Conservation (phyloP, 2,797 vertebrate species). For the Furcifer pardalis region DNA sequence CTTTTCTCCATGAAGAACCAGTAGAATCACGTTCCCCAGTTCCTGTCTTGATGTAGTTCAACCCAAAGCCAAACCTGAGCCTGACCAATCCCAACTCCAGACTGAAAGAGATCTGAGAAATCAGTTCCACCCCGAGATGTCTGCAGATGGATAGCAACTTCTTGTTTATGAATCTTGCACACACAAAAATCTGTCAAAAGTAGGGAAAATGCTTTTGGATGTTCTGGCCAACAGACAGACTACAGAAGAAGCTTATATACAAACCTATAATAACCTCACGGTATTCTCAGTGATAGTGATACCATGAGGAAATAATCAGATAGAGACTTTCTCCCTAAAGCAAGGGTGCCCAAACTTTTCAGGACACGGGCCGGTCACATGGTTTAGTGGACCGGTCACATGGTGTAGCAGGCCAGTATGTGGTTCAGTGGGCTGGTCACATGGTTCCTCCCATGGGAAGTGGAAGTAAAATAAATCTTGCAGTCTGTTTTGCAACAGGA, state of each 20-base stretch:
- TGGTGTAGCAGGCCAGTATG: too few species aligned
- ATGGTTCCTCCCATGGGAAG: too few species aligned
- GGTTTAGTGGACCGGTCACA: too few species aligned
- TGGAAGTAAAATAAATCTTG: too few species aligned
- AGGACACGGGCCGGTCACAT: too few species aligned
- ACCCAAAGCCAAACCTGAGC: background rate
- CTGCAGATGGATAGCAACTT: background rate
- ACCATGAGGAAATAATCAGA: conserved; percentile 30
- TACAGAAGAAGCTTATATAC: conserved; percentile 24
- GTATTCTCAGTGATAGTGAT: conserved; percentile 6
- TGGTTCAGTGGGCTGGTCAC: too few species aligned
- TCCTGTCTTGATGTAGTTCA: background rate
- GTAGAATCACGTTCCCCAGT: background rate
- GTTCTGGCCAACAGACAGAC: conserved; percentile 15
- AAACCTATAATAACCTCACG: conserved; percentile 17
- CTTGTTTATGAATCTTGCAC: background rate
- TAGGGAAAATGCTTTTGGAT: conserved; percentile 10
- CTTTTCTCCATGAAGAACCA: background rate
- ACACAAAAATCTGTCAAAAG: conserved; percentile 30
- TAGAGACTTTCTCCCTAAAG: conserved; percentile 24
- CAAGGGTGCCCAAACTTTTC: too few species aligned
- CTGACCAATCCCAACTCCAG: too few species aligned
- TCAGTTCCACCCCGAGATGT: background rate
- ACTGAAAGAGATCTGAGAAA: background rate
- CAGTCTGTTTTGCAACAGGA: too few species aligned